These are phyloP conservation scores for Solenopsis fugax DNA, from an alignment of 1,140 invertebrate species.

Conservation along the genomic window DNA sequence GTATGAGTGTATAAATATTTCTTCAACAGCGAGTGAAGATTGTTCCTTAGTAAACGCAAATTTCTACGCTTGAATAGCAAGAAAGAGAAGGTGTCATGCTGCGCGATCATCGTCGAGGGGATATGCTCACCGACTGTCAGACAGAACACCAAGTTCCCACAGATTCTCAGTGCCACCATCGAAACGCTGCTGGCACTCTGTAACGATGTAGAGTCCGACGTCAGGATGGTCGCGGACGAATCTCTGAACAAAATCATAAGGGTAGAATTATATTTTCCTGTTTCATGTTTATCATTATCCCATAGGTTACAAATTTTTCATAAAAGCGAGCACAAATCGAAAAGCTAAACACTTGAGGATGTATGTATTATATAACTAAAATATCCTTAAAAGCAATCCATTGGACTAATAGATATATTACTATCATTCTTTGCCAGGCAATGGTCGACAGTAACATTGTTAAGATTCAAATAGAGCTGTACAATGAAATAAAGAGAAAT, in stretches of 20 bases:
- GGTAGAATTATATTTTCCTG: constrained; percentile 84
- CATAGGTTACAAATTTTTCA: background rate
- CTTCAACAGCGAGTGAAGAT: constrained; percentile 16
- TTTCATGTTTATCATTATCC: background rate
- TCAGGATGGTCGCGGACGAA: constrained; percentile 93
- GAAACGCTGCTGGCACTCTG: constrained; percentile 91
- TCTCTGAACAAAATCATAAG: constrained; percentile 93
- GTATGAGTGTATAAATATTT: constrained; percentile 76
- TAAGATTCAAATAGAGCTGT: constrained; percentile 92
- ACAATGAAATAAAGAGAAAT: constrained; percentile 93
- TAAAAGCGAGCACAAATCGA: background rate
- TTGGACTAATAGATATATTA: background rate
- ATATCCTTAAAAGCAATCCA: background rate
- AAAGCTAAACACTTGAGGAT: background rate
- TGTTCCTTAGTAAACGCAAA: constrained; percentile 21
- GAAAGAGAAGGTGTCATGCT: constrained; percentile 91
- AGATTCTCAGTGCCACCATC: constrained; percentile 90
- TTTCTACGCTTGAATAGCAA: constrained; percentile 78
- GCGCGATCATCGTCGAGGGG: constrained; percentile 90
- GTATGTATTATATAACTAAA: background rate
- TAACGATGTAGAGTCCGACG: constrained; percentile 92
- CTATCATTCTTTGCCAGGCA: constrained; percentile 82
- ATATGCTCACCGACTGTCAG: constrained; percentile 88
- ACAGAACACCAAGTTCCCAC: constrained; percentile 88
- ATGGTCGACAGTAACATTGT: constrained; percentile 89